Evolutionary conservation across 1,140 invertebrate species (phyloP).

Genomic region (Venturia canescens): DNA sequence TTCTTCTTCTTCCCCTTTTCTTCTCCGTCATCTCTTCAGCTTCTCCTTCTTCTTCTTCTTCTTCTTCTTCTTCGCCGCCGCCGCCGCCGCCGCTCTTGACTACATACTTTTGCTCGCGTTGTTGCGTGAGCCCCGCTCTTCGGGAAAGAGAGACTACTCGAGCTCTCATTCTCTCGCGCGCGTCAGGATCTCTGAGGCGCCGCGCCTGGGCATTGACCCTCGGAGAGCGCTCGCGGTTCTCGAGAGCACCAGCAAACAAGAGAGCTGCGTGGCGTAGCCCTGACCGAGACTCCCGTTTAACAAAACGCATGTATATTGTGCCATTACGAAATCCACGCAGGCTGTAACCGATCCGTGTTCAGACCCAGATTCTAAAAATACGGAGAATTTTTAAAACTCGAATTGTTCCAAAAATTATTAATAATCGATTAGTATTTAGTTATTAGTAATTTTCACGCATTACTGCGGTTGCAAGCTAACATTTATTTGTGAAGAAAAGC

Average conservation of each 20-base stretch:
- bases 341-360: too few species aligned
- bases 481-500: too few species aligned
- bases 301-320: slow-evolving; percentile 27
- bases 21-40: not conserved
- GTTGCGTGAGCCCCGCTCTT: not conserved
- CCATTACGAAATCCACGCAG: not conserved
- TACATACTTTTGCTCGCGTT: slow-evolving; percentile 30
- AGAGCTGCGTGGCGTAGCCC: slow-evolving; percentile 55
- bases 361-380: too few species aligned
- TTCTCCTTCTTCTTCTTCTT: not conserved
- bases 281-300: slow-evolving; percentile 56
- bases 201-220: slow-evolving; percentile 73
- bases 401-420: too few species aligned
- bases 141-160: not conserved
- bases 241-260: not conserved
- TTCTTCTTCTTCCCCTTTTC: not conserved
- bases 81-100: slow-evolving; percentile 7
- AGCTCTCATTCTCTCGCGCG: slow-evolving; percentile 53
- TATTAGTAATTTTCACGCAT: too few species aligned
- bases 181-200: slow-evolving; percentile 73
- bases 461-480: too few species aligned
- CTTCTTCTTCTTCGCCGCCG: not conserved
- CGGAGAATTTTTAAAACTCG: too few species aligned
- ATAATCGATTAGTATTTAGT: too few species aligned
- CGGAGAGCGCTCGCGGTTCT: slow-evolving; percentile 43